Evolutionary conservation across 2,888 invertebrate genomes (phyloP), one percentile per base, ranked within the genome.

Genomic region (Gymnoscelis rufifasciata): DNA sequence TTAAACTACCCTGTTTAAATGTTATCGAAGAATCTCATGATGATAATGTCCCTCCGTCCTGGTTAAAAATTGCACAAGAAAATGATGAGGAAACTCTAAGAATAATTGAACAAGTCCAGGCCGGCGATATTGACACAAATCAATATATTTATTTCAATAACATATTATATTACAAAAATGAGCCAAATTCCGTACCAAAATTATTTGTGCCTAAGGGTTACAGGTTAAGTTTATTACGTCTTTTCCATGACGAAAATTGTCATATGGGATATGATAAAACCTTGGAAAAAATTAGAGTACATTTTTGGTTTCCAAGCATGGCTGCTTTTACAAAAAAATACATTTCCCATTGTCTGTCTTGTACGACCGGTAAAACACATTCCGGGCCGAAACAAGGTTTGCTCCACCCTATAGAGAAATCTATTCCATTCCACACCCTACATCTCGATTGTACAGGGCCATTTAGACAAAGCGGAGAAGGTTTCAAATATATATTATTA

Each of bases 391-490:
- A 39, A 8, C 38, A 44, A 38, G 44, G 44, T 1, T 15, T 15
- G 0, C n/a, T 44, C 2, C 39, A 44, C n/a, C 44, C 44, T 2
- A 44, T 44, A 3, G 0, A 35, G 0, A 44, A 44, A 44, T n/a
- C 36, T 8, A 38, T 66, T 0, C 68, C 66, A 0, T 64, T 65
- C 26, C 63, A 64, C 7, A 66, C 62, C 0, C 6, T 68, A 0
- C 68, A 68, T 41, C 31, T 66, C 10, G 64, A 68, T 35, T 64
- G 64, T 28, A 62, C 62, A 1, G 66, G 68, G 0, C 64, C 68
- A 0, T 68, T 68, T 39, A 0, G 33, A 0, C 3, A 2, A 27
- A 26, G 59, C 0, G 10, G 3, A 6, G 61, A 57, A 7, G 62
- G 63, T 0, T 64, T 47, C 43, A 66, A 56, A 33, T 27, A 66